Base-by-base conservation (phyloP, 2,113 vertebrate genomes). In the Platichthys flesus region DNA sequence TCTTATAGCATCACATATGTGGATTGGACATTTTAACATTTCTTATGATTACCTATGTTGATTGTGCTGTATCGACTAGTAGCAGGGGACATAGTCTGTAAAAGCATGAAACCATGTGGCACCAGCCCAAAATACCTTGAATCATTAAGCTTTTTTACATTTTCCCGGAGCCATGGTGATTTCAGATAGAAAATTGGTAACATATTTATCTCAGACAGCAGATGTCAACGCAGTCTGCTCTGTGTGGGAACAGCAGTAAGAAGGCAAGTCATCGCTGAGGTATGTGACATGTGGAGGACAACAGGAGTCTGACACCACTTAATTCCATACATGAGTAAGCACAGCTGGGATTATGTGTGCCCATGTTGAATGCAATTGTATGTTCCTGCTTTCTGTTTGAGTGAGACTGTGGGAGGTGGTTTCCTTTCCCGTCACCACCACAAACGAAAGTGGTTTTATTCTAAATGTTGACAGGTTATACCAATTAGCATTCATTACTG, bases 301-400 rank as follows among this genome's bases (percentile, higher is more conserved):
- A 65, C 63, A 42, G 83, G 72, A 79, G 70, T 74, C 83, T 79
- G 76, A 76, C 80, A 72, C 82, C 74, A 78, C 77, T 83, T 79
- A 69, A 77, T 84, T 84, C 76, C 70, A 81, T 79, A 79, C 56
- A 52, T 82, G 89, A 88, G 72, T 77, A 40, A 82, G 68, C 71
- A 28, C 88, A 88, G 78, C 67, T 24, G 79, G 78, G 47, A 76
- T 47, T 60, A 51, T 81, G 68, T 81, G 62, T 73, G 52, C 23
- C 47, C 14, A 23, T 67, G 62, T 47, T 52, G 61, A 37, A 28
- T 65, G 61, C 54, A 42, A 70, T 26, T 58, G 26, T 51, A 8
- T 54, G 65, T 76, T 59, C 28, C 31, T 67, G 61, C 9, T n/a
- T 4, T 60, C n/a, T 73, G 31, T 5, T 28, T 45, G 3, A 28